Conservation (phyloP, 2,888 invertebrate genomes). For the Lycaena phlaeas region DNA sequence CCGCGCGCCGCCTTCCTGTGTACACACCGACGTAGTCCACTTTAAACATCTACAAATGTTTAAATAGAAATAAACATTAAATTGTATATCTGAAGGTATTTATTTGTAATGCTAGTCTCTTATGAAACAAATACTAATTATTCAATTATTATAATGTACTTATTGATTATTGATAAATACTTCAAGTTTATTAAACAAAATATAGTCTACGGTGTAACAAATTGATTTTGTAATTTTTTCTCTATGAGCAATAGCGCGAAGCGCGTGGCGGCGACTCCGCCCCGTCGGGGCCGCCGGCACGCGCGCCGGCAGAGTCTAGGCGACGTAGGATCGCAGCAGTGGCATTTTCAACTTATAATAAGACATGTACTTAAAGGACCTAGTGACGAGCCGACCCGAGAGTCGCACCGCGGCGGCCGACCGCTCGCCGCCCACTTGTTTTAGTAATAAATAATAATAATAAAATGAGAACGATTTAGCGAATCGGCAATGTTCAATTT, state of each 20-base stretch:
- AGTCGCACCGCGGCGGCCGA: conserved; percentile 39
- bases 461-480: conserved; percentile 55
- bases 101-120: conserved; percentile 74
- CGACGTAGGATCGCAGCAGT: conserved; percentile 66
- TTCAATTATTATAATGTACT: conserved; percentile 73
- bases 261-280: conserved; percentile 18
- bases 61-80: conserved; percentile 68
- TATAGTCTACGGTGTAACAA: conserved; percentile 70
- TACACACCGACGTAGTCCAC: conserved; percentile 62
- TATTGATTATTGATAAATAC: conserved; percentile 73
- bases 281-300: conserved; percentile 16
- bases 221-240: conserved; percentile 67
- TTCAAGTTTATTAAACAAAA: conserved; percentile 70
- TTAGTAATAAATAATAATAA: conserved; percentile 36
- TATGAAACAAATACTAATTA: conserved; percentile 73
- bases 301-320: conserved; percentile 35
- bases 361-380: conserved; percentile 64
- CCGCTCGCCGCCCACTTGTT: conserved; percentile 60
- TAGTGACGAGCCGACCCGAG: conserved; percentile 46
- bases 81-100: conserved; percentile 73
- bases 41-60: conserved; percentile 69
- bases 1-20: conserved; percentile 45
- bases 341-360: conserved; percentile 69
- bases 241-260: conserved; percentile 57
- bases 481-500: conserved; percentile 71